These are phyloP conservation scores for Xanthorhoe designata DNA, from an alignment of 2,888 invertebrate genomes.

Conservation along the genomic window DNA sequence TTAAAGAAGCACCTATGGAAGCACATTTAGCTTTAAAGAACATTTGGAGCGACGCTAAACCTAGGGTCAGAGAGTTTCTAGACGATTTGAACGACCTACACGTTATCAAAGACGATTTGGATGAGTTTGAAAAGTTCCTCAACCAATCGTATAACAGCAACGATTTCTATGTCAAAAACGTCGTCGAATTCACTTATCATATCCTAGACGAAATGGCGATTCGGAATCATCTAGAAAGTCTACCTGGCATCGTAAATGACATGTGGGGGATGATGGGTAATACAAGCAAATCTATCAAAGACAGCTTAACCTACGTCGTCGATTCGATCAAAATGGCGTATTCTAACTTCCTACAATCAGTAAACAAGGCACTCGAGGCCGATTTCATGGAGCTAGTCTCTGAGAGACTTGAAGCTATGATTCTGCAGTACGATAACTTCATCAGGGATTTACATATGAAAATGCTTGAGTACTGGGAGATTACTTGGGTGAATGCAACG, in stretches of 20 bases:
- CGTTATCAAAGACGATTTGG: slow-evolving; percentile 90
- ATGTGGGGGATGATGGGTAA: slow-evolving; percentile 95
- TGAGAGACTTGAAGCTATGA: slow-evolving; percentile 87
- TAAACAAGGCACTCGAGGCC: slow-evolving; percentile 89
- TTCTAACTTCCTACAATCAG: slow-evolving; percentile 88
- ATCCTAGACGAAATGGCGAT: slow-evolving; percentile 92
- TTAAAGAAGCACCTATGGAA: slow-evolving; percentile 87
- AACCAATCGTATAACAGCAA: slow-evolving; percentile 92
- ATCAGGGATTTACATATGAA: slow-evolving; percentile 91
- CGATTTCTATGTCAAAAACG: slow-evolving; percentile 93
- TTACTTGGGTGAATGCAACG: slow-evolving; percentile 89
- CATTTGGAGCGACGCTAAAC: slow-evolving; percentile 91
- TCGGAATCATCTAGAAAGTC: slow-evolving; percentile 90
- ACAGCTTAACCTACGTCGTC: slow-evolving; percentile 90
- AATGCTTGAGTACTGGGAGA: slow-evolving; percentile 88
- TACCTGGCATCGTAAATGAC: slow-evolving; percentile 92
- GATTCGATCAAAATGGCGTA: slow-evolving; percentile 90
- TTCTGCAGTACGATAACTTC: slow-evolving; percentile 92
- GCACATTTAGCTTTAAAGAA: slow-evolving; percentile 87
- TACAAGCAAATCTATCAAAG: slow-evolving; percentile 91
- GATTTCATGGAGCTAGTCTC: slow-evolving; percentile 91
- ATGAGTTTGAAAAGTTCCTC: slow-evolving; percentile 88
- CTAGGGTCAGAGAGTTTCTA: slow-evolving; percentile 88
- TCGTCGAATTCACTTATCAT: slow-evolving; percentile 88
- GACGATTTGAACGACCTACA: slow-evolving; percentile 90